Base-by-base conservation (phyloP, 2,888 invertebrate species). In the Drosophila mimetica region DNA sequence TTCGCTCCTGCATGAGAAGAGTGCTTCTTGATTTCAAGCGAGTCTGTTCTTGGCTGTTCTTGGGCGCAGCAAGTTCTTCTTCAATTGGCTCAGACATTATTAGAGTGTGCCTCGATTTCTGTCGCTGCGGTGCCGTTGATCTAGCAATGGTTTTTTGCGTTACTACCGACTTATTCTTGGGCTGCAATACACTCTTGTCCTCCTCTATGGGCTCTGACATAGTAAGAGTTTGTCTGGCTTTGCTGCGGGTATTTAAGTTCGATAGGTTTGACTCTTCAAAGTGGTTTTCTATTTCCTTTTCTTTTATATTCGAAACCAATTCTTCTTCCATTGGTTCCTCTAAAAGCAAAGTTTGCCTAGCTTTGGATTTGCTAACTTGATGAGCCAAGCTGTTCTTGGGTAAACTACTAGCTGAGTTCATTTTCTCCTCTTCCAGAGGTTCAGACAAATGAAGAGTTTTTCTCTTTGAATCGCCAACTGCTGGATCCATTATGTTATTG, bases 81-180 rank as follows among this genome's bases (percentile, higher is more conserved):
- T 73, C 67, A 32, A 73, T 73, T 8, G 48, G 36, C 8, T 72
- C 73, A 16, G 42, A 30, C 39, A 48, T 42, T 8, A 41, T n/a
- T 1, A 58, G 2, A 32, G 67, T 73, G 25, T 46, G 42, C 36
- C 55, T 66, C 0, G 51, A 48, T 1, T 28, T 53, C 7, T 32
- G n/a, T 1, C 20, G 34, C 7, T 42, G 42, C 2, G 30, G 11
- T 11, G 36, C 3, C 2, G 16, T n/a, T 18, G 42, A 16, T 9
- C 2, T 7, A 9, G 28, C 28, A 2, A 7, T 16, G 2, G 22
- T 9, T n/a, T 47, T 34, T 1, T 9, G 34, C 0, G 4, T 11
- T n/a, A 14, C 0, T 11, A 25, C n/a, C 13, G 55, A 28, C 7
- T 20, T 36, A 4, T n/a, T 48, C n/a, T 18, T 44, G 4, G 5